A percentile compares a stretch with the other conserved stretches of the same genome.
Conservation (phyloP, 2,797 vertebrate genomes). For the Dendrocincla fuliginosa region DNA sequence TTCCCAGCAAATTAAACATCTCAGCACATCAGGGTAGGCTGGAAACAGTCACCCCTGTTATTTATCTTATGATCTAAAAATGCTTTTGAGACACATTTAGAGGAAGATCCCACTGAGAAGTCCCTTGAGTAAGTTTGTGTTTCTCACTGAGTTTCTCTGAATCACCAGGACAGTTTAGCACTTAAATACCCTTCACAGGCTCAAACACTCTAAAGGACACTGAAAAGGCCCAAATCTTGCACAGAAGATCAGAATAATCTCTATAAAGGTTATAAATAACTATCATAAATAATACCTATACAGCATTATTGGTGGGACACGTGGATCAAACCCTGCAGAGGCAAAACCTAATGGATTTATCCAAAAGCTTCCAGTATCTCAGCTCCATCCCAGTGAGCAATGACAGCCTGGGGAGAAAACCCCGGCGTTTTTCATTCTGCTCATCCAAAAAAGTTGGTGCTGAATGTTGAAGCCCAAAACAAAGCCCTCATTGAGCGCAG, state of each 20-base stretch:
- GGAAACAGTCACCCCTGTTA: not conserved
- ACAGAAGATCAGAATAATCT: not conserved
- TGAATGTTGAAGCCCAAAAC: not conserved
- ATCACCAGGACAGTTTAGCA: not conserved
- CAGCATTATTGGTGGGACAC: not conserved
- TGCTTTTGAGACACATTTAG: not conserved
- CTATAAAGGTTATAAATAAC: not conserved
- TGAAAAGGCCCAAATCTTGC: not conserved
- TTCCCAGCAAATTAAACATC: constrained; percentile 9
- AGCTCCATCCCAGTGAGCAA: not conserved
- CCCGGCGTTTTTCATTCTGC: not conserved
- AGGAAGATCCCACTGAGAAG: not conserved
- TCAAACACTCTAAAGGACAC: not conserved
- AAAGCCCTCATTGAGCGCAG: constrained; percentile 59
- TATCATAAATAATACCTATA: not conserved
- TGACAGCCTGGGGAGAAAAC: not conserved
- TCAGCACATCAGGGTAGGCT: not conserved
- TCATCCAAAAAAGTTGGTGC: not conserved
- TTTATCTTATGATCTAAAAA: not conserved
- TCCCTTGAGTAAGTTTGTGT: not conserved
- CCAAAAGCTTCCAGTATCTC: not conserved
- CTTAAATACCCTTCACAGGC: not conserved
- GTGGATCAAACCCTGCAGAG: accelerated
- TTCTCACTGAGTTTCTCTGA: not conserved
- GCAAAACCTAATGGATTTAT: not conserved